Evolutionary conservation across 1,140 invertebrate genomes (phyloP).

Genomic region (Mamestra configurata): DNA sequence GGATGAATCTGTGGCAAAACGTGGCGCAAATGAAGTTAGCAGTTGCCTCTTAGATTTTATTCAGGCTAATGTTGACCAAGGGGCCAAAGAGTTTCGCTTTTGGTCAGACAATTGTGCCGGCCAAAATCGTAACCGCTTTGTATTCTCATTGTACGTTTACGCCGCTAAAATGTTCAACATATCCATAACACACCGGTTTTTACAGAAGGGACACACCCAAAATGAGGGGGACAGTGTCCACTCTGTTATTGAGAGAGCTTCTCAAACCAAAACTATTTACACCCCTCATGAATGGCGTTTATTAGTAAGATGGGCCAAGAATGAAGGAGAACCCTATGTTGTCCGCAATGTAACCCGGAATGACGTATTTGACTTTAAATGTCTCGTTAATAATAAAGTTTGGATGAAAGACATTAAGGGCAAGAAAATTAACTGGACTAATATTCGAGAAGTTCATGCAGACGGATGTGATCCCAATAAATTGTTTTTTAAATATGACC

Average conservation of each 20-base stretch:
- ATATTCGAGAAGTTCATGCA: slow-evolving; percentile 1
- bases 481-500: slow-evolving; percentile 48
- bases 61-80: too few species aligned
- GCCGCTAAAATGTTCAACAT: too few species aligned
- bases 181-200: too few species aligned
- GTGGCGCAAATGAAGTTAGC: too few species aligned
- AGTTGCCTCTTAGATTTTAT: too few species aligned
- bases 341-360: slow-evolving; percentile 10
- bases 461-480: slow-evolving; percentile 48
- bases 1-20: too few species aligned
- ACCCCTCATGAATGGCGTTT: background rate
- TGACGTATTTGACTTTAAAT: slow-evolving; percentile 15
- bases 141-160: too few species aligned
- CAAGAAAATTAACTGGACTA: background rate
- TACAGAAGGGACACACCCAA: slow-evolving; percentile 1
- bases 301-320: slow-evolving; percentile 23
- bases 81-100: too few species aligned
- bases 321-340: slow-evolving; percentile 13
- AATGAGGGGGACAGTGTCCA: slow-evolving; percentile 35
- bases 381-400: slow-evolving; percentile 12
- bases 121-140: too few species aligned
- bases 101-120: too few species aligned
- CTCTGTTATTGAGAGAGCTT: background rate
- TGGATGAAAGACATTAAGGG: too few species aligned
- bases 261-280: slow-evolving; percentile 13